Evolutionary conservation across 1,140 invertebrate genomes (phyloP).

Genomic region (Pteromalus puparum): DNA sequence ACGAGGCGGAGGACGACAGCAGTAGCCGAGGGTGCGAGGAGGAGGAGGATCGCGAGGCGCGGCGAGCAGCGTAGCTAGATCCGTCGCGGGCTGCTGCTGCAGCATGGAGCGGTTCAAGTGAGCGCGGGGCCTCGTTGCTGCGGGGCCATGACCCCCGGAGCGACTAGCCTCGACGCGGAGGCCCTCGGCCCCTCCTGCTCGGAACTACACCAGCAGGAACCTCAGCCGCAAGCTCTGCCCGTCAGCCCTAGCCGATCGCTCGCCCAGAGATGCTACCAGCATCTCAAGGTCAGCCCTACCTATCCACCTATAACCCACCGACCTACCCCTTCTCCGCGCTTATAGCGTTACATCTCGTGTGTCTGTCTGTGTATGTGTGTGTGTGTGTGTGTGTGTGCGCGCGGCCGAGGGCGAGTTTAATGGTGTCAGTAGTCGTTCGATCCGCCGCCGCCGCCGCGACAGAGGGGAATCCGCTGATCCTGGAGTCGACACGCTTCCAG

Average conservation of each 20-base stretch:
- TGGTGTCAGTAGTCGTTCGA: not conserved
- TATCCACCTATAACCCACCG: too few relatives aligned
- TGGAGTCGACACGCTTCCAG: too few relatives aligned
- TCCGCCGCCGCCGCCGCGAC: too few relatives aligned
- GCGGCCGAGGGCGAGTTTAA: not conserved
- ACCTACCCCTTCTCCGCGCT: slow-evolving; percentile 4
- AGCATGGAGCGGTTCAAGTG: slow-evolving; percentile 42
- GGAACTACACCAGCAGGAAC: slow-evolving; percentile 64
- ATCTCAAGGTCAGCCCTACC: slow-evolving; percentile 70
- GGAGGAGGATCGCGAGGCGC: not conserved
- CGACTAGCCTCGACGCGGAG: slow-evolving; percentile 66
- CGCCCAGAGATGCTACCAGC: slow-evolving; percentile 71
- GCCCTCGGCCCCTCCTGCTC: slow-evolving; percentile 71
- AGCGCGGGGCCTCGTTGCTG: slow-evolving; percentile 51
- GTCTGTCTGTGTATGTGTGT: too few relatives aligned
- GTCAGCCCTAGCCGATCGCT: slow-evolving; percentile 61
- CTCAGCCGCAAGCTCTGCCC: slow-evolving; percentile 57
- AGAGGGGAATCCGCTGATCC: too few relatives aligned
- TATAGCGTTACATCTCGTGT: too few relatives aligned
- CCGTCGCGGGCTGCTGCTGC: not conserved
- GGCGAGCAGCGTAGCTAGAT: not conserved
- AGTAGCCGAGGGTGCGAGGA: not conserved
- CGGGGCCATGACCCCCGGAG: slow-evolving; percentile 73
- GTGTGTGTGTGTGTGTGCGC: not conserved
- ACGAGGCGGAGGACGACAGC: not conserved